Conservation (phyloP, 2,113 vertebrate genomes). For the Amazona vittata region DNA sequence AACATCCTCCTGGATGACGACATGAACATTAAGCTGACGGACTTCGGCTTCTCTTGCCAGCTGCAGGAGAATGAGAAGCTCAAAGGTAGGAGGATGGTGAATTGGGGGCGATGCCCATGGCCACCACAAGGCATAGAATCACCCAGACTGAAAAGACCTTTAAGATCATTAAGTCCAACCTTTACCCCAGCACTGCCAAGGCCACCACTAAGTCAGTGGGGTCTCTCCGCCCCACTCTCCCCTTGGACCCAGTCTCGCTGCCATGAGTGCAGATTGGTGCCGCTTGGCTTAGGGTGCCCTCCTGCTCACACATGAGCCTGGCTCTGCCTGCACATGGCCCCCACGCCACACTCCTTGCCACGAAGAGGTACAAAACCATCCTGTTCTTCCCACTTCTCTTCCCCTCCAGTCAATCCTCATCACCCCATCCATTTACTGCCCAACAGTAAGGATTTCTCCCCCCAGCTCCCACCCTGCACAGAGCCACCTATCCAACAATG, state of each 20-base stretch:
- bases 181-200: neutral
- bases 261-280: rapidly evolving
- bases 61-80: conserved; percentile 79
- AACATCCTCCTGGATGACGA: conserved; percentile 94
- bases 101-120: rapidly evolving
- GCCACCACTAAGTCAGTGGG: neutral
- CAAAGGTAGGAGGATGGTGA: conserved; percentile 74
- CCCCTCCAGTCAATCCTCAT: neutral
- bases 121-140: rapidly evolving
- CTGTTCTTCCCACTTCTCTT: neutral
- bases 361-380: neutral
- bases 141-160: neutral
- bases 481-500: rapidly evolving
- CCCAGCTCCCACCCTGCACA: neutral
- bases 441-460: neutral
- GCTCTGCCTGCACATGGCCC: neutral
- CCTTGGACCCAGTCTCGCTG: neutral
- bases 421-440: neutral
- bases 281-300: neutral
- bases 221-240: neutral
- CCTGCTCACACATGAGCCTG: rapidly evolving
- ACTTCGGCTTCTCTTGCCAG: conserved; percentile 95
- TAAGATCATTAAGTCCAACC: neutral
- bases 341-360: neutral
- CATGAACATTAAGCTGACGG: conserved; percentile 96